Percentiles rank a stretch among this genome's conserved stretches.
These are phyloP conservation scores for Drosophila anceps DNA, from an alignment of 2,888 invertebrate species.

Conservation along the genomic window DNA sequence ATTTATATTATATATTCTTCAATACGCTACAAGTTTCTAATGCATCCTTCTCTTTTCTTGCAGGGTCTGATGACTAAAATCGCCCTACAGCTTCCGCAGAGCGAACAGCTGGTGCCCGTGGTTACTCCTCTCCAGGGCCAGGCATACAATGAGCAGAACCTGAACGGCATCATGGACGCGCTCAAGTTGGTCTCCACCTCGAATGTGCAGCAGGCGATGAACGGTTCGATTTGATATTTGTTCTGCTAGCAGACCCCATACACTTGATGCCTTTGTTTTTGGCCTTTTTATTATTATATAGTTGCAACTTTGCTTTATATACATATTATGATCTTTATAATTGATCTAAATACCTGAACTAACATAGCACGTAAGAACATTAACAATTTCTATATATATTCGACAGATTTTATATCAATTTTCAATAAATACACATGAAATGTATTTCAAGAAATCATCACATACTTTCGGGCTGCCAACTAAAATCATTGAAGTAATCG, in stretches of 20 bases:
- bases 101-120: slow-evolving; percentile 84
- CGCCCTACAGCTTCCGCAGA: slow-evolving; percentile 81
- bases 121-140: slow-evolving; percentile 83
- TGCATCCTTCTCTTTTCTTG: not conserved
- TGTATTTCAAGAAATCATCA: slow-evolving; percentile 1
- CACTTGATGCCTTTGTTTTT: slow-evolving; percentile 6
- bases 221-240: slow-evolving; percentile 76
- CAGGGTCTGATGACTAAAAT: slow-evolving; percentile 84
- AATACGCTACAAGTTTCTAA: not conserved
- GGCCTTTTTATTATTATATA: slow-evolving; percentile 20
- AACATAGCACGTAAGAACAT: slow-evolving; percentile 41
- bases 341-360: slow-evolving; percentile 44
- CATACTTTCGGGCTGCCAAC: not conserved
- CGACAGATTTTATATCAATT: slow-evolving; percentile 39
- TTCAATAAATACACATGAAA: slow-evolving; percentile 53
- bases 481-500: not conserved
- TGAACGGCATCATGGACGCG: slow-evolving; percentile 83
- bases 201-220: slow-evolving; percentile 85
- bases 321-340: slow-evolving; percentile 29
- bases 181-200: slow-evolving; percentile 85
- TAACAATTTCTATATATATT: slow-evolving; percentile 38
- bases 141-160: slow-evolving; percentile 83
- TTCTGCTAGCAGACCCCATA: slow-evolving; percentile 19
- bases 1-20: not conserved
- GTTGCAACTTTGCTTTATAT: slow-evolving; percentile 21